phyloP scores from a whole-genome alignment of 2,113 vertebrate species.

The Eulemur macaco region DNA sequence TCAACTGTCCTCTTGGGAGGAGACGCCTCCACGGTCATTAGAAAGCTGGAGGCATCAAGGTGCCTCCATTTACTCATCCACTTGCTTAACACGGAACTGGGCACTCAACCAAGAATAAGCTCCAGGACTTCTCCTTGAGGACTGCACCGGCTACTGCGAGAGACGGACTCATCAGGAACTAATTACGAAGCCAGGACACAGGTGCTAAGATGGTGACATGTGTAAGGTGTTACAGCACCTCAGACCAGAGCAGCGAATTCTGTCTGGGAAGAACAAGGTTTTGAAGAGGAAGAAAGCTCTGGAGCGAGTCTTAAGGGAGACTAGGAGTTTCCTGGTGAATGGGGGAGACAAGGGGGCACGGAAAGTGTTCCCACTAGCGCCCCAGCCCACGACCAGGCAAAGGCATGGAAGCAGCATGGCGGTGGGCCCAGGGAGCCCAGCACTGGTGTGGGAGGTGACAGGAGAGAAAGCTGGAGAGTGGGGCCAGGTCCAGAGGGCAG shows the following conservation, averaged over 20 bases:
- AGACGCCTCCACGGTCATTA: neutral
- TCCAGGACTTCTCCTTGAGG: neutral
- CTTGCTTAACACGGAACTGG: neutral
- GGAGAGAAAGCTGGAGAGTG: neutral
- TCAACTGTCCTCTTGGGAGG: neutral
- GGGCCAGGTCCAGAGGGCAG: too few relatives aligned
- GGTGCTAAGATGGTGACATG: accelerated
- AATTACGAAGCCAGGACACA: neutral
- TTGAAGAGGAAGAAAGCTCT: neutral
- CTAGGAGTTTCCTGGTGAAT: too few relatives aligned
- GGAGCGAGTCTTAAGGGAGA: neutral
- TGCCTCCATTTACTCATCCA: neutral
- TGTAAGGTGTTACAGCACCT: accelerated
- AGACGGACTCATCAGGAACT: neutral
- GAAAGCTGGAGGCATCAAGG: neutral
- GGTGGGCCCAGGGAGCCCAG: neutral
- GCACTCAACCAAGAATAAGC: neutral
- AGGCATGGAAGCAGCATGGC: accelerated
- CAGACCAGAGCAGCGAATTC: neutral
- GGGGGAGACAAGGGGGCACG: neutral
- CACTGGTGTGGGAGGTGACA: too few relatives aligned
- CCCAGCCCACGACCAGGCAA: accelerated
- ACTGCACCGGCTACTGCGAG: accelerated
- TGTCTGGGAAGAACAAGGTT: neutral
- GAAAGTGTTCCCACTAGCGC: neutral